Conservation (phyloP, 2,113 vertebrate species). For the Arenaria interpres region DNA sequence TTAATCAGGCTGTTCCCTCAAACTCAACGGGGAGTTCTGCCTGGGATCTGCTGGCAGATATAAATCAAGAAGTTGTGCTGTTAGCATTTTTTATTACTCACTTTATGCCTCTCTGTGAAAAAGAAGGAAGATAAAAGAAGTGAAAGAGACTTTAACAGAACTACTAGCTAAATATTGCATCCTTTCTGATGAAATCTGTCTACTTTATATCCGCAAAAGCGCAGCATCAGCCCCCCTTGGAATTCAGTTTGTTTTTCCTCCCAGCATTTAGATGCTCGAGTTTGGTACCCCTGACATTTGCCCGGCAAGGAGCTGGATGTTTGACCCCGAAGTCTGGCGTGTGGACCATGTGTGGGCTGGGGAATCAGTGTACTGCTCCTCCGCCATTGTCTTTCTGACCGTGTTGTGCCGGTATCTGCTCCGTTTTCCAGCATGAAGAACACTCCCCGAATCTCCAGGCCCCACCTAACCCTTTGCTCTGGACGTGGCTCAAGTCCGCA, state of each 20-base stretch:
- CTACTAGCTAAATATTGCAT: background rate
- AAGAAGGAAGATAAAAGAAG: background rate
- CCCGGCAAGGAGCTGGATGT: background rate
- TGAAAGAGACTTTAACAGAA: background rate
- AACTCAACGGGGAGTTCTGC: slow-evolving; percentile 41
- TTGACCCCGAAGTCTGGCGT: background rate
- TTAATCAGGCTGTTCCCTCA: slow-evolving; percentile 52
- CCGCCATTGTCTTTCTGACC: background rate
- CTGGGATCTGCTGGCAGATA: background rate
- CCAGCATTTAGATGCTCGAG: background rate
- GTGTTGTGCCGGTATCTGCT: background rate
- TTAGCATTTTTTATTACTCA: slow-evolving; percentile 25
- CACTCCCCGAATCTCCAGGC: background rate
- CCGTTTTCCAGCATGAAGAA: background rate
- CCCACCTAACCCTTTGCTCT: slow-evolving; percentile 20
- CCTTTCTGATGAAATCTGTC: background rate
- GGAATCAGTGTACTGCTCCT: background rate
- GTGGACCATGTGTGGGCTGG: background rate
- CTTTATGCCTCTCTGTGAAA: background rate
- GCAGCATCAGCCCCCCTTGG: background rate
- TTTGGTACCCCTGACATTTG: background rate
- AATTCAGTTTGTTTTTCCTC: background rate
- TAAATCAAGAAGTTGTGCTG: slow-evolving; percentile 35
- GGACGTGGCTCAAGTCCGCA: background rate
- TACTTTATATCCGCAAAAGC: background rate